These are phyloP conservation scores for Natator depressus DNA, from an alignment of 2,113 vertebrate genomes.

Conservation along the genomic window DNA sequence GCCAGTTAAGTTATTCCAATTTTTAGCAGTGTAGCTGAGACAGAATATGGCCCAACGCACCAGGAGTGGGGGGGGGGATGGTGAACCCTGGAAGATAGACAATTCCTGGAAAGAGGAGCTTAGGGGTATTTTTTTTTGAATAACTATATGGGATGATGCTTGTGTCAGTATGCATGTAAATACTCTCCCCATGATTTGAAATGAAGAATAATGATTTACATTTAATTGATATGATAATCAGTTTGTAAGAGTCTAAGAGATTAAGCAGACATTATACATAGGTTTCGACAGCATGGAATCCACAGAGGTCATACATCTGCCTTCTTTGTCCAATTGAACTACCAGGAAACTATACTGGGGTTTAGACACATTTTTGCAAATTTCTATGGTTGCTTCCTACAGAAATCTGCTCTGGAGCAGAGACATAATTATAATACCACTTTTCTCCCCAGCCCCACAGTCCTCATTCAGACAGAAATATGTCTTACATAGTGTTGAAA, in stretches of 20 bases:
- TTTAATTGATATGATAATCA: too few species aligned
- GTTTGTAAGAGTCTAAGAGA: too few species aligned
- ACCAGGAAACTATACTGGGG: background rate
- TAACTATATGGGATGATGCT: background rate
- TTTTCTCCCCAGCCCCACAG: background rate
- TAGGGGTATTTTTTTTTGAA: background rate
- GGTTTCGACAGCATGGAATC: background rate
- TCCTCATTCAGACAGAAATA: background rate
- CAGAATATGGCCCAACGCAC: background rate
- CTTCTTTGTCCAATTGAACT: background rate
- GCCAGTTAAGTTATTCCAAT: background rate
- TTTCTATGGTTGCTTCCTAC: background rate
- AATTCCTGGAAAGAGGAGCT: background rate
- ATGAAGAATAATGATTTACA: background rate
- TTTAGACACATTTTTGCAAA: background rate
- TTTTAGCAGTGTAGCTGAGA: background rate
- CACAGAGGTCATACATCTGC: fast-evolving
- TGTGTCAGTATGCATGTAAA: background rate
- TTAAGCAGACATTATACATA: background rate
- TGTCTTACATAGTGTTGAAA: background rate
- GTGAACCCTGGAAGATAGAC: too few species aligned
- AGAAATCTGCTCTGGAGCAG: background rate
- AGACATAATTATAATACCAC: fast-evolving
- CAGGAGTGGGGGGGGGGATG: too few species aligned
- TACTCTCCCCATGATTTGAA: background rate